These are phyloP conservation scores for Pseudopodoces humilis DNA, from an alignment of 2,113 vertebrate genomes.

Conservation along the genomic window DNA sequence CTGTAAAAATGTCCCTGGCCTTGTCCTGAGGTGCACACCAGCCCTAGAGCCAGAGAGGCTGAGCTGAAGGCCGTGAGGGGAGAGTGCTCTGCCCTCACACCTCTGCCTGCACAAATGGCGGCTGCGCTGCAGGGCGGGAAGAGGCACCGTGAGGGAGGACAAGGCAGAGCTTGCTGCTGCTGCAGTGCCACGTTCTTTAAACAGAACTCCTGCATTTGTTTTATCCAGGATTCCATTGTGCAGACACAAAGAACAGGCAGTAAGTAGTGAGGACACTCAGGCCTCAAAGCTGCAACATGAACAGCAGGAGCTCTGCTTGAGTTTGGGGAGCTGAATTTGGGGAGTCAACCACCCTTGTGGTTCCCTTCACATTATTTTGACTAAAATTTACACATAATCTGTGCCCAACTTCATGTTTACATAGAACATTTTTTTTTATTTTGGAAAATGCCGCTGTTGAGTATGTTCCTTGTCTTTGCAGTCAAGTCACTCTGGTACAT, in stretches of 20 bases:
- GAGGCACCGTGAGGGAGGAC: rapidly evolving
- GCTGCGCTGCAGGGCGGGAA: background rate
- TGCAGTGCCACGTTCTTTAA: background rate
- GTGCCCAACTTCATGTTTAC: background rate
- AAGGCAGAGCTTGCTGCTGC: background rate
- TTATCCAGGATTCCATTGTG: background rate
- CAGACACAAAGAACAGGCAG: background rate
- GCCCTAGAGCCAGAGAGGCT: background rate
- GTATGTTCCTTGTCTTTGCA: background rate
- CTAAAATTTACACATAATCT: background rate
- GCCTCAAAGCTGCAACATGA: rapidly evolving
- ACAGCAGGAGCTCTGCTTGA: background rate
- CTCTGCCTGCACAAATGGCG: background rate
- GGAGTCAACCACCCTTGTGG: too few relatives aligned
- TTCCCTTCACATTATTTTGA: background rate
- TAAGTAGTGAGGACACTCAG: background rate
- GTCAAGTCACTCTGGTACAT: background rate
- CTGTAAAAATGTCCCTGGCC: background rate
- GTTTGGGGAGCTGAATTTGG: background rate
- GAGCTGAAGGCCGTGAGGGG: rapidly evolving
- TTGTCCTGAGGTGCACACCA: background rate
- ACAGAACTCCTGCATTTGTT: background rate
- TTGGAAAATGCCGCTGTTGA: background rate
- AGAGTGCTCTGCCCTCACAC: background rate
- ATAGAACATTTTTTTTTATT: background rate